phyloP scores from a whole-genome alignment of 2,797 vertebrate species.

The Phaenicophaeus curvirostris region DNA sequence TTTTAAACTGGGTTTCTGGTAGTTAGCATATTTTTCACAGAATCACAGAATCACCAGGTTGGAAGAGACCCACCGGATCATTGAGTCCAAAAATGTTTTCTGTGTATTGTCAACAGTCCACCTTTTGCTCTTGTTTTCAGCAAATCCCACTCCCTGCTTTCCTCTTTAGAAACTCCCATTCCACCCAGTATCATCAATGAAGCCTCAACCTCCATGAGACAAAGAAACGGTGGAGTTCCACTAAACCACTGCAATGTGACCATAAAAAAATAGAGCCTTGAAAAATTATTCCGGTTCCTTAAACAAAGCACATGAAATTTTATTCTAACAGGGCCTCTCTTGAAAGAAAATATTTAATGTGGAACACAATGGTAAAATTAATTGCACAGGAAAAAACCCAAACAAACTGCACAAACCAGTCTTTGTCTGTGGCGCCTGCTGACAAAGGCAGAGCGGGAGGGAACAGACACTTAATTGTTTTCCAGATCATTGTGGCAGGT shows the following conservation, averaged over 20 bases:
- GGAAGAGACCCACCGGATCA: too few species aligned
- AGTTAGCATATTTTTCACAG: background rate
- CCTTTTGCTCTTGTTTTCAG: background rate
- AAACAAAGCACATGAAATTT: background rate
- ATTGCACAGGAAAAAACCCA: constrained; percentile 5
- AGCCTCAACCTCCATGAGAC: background rate
- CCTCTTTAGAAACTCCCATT: background rate
- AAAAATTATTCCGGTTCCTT: background rate
- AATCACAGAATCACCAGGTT: too few species aligned
- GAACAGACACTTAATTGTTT: constrained; percentile 49
- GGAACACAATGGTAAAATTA: background rate
- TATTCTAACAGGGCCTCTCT: background rate
- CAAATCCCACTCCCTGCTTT: background rate
- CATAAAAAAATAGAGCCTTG: background rate
- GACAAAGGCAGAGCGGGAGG: background rate
- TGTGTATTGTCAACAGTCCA: background rate
- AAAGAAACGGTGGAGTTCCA: fast-evolving
- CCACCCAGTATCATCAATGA: background rate
- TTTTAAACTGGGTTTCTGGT: background rate
- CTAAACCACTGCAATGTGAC: background rate
- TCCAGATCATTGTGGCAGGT: background rate
- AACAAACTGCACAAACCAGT: background rate
- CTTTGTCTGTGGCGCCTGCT: background rate
- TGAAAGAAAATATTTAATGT: background rate
- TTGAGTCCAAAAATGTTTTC: background rate